A percentile compares a stretch with the other conserved stretches of the same genome.
Evolutionary conservation across 2,888 invertebrate species (phyloP).

Genomic region (Pachydiplax longipennis): DNA sequence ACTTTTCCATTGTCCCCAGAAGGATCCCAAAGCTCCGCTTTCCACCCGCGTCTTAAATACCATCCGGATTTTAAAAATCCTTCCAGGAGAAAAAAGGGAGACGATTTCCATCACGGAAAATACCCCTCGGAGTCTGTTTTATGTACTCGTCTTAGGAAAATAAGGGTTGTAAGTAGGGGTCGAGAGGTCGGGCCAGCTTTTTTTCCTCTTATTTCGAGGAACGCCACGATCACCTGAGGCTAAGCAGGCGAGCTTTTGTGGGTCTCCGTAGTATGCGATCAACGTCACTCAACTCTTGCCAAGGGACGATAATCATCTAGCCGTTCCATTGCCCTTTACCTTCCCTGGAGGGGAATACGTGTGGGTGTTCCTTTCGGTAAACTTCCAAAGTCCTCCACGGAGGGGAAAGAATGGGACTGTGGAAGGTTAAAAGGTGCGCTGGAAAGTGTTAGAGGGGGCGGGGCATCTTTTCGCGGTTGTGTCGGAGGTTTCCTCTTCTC

Average conservation of each 20-base stretch:
- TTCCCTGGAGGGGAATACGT: background rate
- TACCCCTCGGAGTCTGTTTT: conserved; percentile 7
- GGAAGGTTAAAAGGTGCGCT: background rate
- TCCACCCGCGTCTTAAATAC: background rate
- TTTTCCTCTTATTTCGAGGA: background rate
- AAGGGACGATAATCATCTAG: conserved; percentile 15
- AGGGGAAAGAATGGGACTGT: background rate
- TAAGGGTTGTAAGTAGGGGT: conserved; percentile 10
- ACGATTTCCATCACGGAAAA: background rate
- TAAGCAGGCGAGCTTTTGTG: background rate
- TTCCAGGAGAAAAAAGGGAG: background rate
- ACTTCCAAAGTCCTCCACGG: background rate
- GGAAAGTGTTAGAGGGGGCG: background rate
- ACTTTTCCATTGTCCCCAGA: background rate
- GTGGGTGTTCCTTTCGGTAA: background rate
- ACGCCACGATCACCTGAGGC: background rate
- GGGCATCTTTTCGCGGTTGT: background rate
- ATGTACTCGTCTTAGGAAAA: background rate
- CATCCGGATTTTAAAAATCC: background rate
- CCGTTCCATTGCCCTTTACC: background rate
- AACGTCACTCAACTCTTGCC: conserved; percentile 24
- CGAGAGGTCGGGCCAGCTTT: conserved; percentile 2
- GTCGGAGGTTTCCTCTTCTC: background rate
- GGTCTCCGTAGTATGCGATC: background rate
- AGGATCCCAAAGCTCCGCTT: background rate